phyloP scores from a whole-genome alignment of 2,797 vertebrate genomes.

The Varecia variegata region DNA sequence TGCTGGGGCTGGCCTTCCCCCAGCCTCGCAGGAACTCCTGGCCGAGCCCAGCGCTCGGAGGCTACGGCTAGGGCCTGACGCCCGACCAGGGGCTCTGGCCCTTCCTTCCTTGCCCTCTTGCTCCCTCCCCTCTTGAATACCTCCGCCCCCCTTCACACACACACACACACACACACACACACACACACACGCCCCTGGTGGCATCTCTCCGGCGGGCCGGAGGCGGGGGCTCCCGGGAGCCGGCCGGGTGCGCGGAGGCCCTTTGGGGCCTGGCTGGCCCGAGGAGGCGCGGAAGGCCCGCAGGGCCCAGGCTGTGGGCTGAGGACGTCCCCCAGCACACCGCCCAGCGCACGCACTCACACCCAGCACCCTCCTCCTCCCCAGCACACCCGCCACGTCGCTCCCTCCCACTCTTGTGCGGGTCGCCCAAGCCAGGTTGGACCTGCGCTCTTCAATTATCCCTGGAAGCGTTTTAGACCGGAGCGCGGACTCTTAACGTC shows the following conservation, averaged over 20 bases:
- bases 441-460: no score
- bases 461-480: no score
- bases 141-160: neutral
- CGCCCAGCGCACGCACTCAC: accelerated
- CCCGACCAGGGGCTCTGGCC: accelerated
- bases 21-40: neutral
- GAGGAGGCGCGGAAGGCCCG: neutral
- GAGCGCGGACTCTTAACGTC: neutral
- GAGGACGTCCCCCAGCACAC: neutral
- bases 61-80: accelerated
- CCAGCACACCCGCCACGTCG: neutral
- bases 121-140: neutral
- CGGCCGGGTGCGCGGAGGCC: accelerated
- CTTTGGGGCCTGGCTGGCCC: neutral
- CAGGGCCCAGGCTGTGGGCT: neutral
- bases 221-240: neutral
- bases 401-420: accelerated
- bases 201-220: neutral
- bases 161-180: no score
- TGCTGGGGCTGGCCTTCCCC: accelerated
- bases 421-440: accelerated
- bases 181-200: neutral
- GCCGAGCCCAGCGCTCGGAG: neutral
- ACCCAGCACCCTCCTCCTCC: neutral
- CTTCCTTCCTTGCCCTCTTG: neutral